Evolutionary conservation across 2,797 vertebrate genomes (phyloP).

Genomic region (Monodelphis domestica): DNA sequence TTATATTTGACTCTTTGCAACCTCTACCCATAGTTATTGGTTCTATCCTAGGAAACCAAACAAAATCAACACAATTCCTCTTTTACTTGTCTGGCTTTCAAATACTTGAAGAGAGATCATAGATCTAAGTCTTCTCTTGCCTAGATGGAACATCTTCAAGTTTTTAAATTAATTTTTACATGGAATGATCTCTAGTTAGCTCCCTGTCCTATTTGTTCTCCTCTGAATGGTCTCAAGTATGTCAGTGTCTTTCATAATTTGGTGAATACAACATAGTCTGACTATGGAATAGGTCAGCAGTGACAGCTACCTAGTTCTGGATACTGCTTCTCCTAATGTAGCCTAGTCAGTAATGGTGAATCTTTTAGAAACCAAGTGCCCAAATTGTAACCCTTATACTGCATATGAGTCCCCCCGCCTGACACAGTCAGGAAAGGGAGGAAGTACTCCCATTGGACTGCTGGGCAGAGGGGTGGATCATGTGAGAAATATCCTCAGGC

Average conservation of each 20-base stretch:
- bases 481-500: too few species aligned
- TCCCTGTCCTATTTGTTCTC: not conserved
- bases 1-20: not conserved
- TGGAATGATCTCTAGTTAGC: too few species aligned
- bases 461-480: too few species aligned
- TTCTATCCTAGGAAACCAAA: not conserved
- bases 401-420: too few species aligned
- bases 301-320: not conserved
- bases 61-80: not conserved
- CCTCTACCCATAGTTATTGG: not conserved
- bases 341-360: too few species aligned
- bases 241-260: not conserved
- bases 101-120: not conserved
- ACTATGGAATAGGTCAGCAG: not conserved
- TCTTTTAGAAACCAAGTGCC: too few species aligned
- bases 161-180: not conserved
- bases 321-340: not conserved
- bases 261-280: not conserved
- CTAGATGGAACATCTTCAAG: not conserved
- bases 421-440: too few species aligned
- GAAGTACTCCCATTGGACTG: too few species aligned
- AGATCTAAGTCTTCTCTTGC: not conserved
- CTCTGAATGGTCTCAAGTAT: too few species aligned
- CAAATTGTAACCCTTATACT: too few species aligned
- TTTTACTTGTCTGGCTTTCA: not conserved